phyloP scores from a whole-genome alignment of 2,113 vertebrate genomes.

The Himantopus leucocephalus region DNA sequence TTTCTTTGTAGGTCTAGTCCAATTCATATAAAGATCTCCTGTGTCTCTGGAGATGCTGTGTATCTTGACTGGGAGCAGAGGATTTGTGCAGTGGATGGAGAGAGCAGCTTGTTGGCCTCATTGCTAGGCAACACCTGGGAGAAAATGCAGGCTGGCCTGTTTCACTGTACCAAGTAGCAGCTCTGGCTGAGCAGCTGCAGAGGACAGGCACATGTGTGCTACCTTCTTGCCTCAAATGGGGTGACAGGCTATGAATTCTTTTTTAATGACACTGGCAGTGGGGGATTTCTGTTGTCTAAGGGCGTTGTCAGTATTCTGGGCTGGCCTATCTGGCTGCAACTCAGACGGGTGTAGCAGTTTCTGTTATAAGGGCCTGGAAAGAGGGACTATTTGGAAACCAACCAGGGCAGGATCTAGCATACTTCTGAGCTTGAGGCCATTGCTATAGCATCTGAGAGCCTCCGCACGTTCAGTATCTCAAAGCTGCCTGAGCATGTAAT shows the following conservation, averaged over 20 bases:
- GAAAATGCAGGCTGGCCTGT: not conserved
- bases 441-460: not conserved
- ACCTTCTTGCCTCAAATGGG: not conserved
- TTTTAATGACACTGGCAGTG: not conserved
- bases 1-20: not conserved
- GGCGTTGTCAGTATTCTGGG: not conserved
- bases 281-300: not conserved
- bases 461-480: accelerated
- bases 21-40: not conserved
- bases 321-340: slow-evolving; percentile 4
- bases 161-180: not conserved
- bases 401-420: not conserved
- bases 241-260: not conserved
- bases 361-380: slow-evolving; percentile 22
- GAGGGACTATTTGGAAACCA: slow-evolving; percentile 1
- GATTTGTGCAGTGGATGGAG: not conserved
- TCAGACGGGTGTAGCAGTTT: slow-evolving; percentile 41
- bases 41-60: not conserved
- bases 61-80: not conserved
- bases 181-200: not conserved
- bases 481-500: not conserved
- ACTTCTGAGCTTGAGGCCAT: not conserved
- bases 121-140: not conserved
- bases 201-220: not conserved
- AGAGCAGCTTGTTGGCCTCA: not conserved